A percentile compares a stretch with the other conserved stretches of the same genome.
These are phyloP conservation scores for Coregonus ussuriensis DNA, from an alignment of 2,797 vertebrate genomes.

Conservation along the genomic window DNA sequence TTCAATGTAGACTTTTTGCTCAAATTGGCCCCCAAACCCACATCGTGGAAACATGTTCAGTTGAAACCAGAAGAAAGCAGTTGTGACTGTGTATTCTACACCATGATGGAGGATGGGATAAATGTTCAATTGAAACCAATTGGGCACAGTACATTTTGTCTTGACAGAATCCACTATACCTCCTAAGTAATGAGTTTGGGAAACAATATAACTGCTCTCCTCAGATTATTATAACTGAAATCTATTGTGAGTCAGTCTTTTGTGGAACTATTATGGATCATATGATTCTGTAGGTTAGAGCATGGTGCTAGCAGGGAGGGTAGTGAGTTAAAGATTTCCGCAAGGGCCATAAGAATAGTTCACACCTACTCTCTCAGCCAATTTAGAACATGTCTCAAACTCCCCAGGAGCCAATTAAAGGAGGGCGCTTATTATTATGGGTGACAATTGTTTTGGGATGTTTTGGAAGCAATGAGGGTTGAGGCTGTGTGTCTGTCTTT, in stretches of 20 bases:
- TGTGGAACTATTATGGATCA: no score
- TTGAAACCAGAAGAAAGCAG: not conserved
- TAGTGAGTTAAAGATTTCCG: not conserved
- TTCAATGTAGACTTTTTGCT: not conserved
- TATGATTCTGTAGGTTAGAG: not conserved
- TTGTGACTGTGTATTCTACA: not conserved
- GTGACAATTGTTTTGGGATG: not conserved
- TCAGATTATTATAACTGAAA: not conserved
- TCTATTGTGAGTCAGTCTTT: not conserved
- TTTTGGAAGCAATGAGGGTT: not conserved
- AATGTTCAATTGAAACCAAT: not conserved
- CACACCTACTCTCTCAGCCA: not conserved
- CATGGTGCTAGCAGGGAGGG: not conserved
- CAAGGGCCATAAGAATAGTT: not conserved
- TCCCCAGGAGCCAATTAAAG: constrained; percentile 9
- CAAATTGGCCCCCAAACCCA: not conserved
- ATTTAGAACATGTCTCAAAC: not conserved
- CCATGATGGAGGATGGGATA: not conserved
- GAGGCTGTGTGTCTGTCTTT: no score
- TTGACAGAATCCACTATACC: not conserved
- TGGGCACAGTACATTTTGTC: not conserved
- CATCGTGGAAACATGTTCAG: not conserved
- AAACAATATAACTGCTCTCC: not conserved
- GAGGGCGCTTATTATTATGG: not conserved
- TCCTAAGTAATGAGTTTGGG: not conserved